These are phyloP conservation scores for Aurelia aurita DNA, from an alignment of 30 jellyfish, hydroid and myxozoan species.

Conservation along the genomic window DNA sequence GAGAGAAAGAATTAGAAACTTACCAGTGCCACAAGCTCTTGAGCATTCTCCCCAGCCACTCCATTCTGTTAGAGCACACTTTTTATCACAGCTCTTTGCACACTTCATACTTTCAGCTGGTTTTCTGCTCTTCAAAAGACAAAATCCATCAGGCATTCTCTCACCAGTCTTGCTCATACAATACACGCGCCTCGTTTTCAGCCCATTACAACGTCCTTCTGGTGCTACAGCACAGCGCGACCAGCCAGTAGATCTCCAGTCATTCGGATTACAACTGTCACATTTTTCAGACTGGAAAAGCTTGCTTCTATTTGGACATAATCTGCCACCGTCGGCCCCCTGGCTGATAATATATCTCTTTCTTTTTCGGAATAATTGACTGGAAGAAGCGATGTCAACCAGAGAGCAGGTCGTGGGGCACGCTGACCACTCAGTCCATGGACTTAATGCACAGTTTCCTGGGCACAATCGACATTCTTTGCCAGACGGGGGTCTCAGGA, in stretches of 20 bases:
- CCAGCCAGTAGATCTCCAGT: slow-evolving; percentile 53
- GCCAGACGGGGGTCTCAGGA: slow-evolving; percentile 47
- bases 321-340: slow-evolving; percentile 47
- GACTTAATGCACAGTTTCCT: slow-evolving; percentile 53
- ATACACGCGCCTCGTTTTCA: slow-evolving; percentile 50
- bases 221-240: slow-evolving; percentile 26
- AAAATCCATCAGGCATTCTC: slow-evolving; percentile 43
- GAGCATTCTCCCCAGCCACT: slow-evolving; percentile 60
- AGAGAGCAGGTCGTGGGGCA: slow-evolving; percentile 52
- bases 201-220: slow-evolving; percentile 54
- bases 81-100: slow-evolving; percentile 12
- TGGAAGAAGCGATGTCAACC: background rate
- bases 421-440: slow-evolving; percentile 74
- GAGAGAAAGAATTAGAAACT: background rate
- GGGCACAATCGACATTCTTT: slow-evolving; percentile 65
- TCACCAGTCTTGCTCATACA: slow-evolving; percentile 22
- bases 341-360: slow-evolving; percentile 30
- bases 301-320: slow-evolving; percentile 26
- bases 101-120: slow-evolving; percentile 52
- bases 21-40: slow-evolving; percentile 69
- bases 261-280: slow-evolving; percentile 21
- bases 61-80: slow-evolving; percentile 61
- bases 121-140: slow-evolving; percentile 25
- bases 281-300: slow-evolving; percentile 35
- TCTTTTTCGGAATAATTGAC: slow-evolving; percentile 21